Evolutionary conservation across 2,888 invertebrate species (phyloP).

Genomic region (Meandrusa payeni): DNA sequence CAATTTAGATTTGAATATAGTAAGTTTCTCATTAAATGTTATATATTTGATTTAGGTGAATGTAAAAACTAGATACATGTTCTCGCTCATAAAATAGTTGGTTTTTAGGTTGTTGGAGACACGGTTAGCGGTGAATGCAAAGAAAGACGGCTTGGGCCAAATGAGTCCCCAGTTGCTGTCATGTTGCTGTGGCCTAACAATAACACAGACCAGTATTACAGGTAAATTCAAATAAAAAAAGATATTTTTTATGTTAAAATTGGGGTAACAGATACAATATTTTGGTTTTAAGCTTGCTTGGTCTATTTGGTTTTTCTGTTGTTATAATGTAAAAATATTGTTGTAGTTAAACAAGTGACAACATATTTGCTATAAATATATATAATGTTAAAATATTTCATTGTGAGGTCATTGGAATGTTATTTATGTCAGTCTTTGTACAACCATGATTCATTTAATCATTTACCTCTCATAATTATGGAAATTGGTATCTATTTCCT

Average conservation of each 20-base stretch:
- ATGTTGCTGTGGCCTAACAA: conserved; percentile 91
- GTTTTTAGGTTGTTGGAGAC: conserved; percentile 90
- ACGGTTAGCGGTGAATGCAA: conserved; percentile 95
- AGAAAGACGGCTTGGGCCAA: conserved; percentile 91
- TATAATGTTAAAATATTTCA: not conserved
- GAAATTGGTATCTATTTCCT: conserved; percentile 31
- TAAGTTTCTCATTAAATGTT: no score
- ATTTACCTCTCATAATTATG: conserved; percentile 30
- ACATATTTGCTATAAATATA: not conserved
- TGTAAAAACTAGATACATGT: no score
- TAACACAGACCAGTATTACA: conserved; percentile 79
- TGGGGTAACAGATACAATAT: no score
- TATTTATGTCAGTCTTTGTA: conserved; percentile 35
- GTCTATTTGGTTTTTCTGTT: no score
- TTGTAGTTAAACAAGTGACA: no score
- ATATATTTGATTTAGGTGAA: no score
- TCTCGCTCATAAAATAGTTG: no score
- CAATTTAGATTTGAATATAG: no score
- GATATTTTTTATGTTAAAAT: no score
- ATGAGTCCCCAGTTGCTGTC: conserved; percentile 90
- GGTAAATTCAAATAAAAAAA: no score
- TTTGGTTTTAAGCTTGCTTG: no score
- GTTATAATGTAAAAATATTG: no score
- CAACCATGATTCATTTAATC: conserved; percentile 34
- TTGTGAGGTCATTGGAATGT: conserved; percentile 32